These are phyloP conservation scores for Sinodicranocentrus sp. DNA, from an alignment of 2,888 invertebrate genomes.

Conservation along the genomic window DNA sequence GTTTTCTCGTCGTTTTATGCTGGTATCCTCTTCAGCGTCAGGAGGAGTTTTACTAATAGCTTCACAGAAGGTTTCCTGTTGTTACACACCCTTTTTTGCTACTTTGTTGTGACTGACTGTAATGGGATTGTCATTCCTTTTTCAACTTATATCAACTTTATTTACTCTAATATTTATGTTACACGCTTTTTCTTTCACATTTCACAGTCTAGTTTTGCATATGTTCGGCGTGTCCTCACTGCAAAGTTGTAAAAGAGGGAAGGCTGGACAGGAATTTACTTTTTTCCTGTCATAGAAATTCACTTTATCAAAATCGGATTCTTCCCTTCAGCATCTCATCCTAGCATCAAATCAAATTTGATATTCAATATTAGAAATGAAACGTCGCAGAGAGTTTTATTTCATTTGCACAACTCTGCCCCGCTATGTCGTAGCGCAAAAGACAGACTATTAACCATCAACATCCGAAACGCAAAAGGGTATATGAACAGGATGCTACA, in stretches of 20 bases:
- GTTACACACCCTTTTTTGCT: neutral
- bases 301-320: neutral
- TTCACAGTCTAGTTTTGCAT: neutral
- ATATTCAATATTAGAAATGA: too few species aligned
- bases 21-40: neutral
- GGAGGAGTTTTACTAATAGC: slow-evolving; percentile 13
- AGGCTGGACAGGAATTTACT: neutral
- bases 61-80: neutral
- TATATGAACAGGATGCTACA: too few species aligned
- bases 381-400: too few species aligned
- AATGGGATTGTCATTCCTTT: slow-evolving; percentile 51
- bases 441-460: too few species aligned
- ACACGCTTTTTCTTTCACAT: neutral
- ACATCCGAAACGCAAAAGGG: too few species aligned
- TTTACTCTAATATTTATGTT: neutral
- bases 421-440: too few species aligned
- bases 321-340: too few species aligned
- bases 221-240: neutral
- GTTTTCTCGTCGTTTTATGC: neutral
- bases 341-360: too few species aligned
- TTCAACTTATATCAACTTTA: slow-evolving; percentile 12
- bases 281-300: neutral
- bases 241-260: neutral
- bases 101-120: slow-evolving; percentile 59
- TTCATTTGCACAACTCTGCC: too few species aligned